phyloP scores from a whole-genome alignment of 1,140 invertebrate genomes.

The Ditylenchus dipsaci region DNA sequence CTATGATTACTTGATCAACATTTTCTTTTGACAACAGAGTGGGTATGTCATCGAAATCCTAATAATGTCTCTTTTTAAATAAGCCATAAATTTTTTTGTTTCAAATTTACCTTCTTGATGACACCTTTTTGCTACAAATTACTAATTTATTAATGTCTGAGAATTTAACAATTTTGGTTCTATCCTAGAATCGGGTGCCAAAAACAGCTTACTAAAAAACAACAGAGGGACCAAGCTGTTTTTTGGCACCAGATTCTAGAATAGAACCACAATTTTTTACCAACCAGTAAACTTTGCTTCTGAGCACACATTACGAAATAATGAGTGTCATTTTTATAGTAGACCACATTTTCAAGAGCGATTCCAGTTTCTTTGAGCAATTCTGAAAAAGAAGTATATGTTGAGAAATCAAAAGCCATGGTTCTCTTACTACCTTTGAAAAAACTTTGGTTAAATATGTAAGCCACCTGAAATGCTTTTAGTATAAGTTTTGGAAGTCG shows the following conservation, averaged over 20 bases:
- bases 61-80: conserved; percentile 3
- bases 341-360: conserved; percentile 96
- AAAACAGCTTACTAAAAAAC: too few relatives aligned
- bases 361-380: conserved; percentile 82
- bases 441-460: conserved; percentile 62
- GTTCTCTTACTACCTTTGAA: conserved; percentile 51
- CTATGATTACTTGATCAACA: conserved; percentile 73
- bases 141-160: background rate
- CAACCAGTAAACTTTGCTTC: conserved; percentile 74
- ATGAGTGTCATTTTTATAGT: conserved; percentile 94
- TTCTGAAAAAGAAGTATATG: conserved; percentile 61
- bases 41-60: conserved; percentile 80
- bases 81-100: conserved; percentile 6
- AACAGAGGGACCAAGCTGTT: too few relatives aligned
- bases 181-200: too few relatives aligned
- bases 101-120: conserved; percentile 9
- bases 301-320: conserved; percentile 99
- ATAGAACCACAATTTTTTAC: background rate
- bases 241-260: too few relatives aligned
- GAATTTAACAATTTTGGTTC: too few relatives aligned
- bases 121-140: conserved; percentile 15
- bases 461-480: conserved; percentile 52
- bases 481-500: too few relatives aligned
- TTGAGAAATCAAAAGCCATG: background rate
- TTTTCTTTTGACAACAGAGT: conserved; percentile 79